Evolutionary conservation across 2,113 vertebrate species (phyloP).

Genomic region (Ictidomys tridecemlineatus): DNA sequence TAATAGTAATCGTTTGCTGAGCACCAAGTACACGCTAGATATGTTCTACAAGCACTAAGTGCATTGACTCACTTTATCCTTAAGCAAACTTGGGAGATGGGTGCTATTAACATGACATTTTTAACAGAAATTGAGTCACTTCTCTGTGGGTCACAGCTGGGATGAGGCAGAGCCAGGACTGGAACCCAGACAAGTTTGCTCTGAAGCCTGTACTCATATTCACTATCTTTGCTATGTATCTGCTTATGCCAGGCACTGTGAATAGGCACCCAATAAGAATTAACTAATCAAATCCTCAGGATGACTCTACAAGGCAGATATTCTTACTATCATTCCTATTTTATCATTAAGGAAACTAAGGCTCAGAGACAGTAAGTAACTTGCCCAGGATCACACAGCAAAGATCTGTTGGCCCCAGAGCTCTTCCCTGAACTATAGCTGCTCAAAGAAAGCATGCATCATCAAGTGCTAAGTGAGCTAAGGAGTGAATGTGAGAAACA

Average conservation of each 20-base stretch:
- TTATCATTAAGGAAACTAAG: slow-evolving; percentile 53
- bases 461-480: neutral
- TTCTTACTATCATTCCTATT: neutral
- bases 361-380: slow-evolving; percentile 47
- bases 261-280: neutral
- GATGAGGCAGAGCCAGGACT: neutral
- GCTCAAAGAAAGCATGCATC: neutral
- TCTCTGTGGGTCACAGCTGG: neutral
- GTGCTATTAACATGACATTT: neutral
- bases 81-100: neutral
- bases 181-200: neutral
- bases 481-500: neutral
- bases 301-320: neutral
- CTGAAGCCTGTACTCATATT: slow-evolving; percentile 4
- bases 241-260: neutral
- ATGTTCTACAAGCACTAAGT: neutral
- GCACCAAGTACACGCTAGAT: neutral
- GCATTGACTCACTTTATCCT: slow-evolving; percentile 13
- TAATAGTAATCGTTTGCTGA: neutral
- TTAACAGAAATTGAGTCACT: neutral
- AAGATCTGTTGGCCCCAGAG: neutral
- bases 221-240: slow-evolving; percentile 6
- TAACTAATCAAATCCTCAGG: neutral
- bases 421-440: neutral
- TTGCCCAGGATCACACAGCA: slow-evolving; percentile 49